Percentiles rank a stretch among this genome's conserved stretches.
Evolutionary conservation across 2,797 vertebrate genomes (phyloP).

Genomic region (Catharus ustulatus): DNA sequence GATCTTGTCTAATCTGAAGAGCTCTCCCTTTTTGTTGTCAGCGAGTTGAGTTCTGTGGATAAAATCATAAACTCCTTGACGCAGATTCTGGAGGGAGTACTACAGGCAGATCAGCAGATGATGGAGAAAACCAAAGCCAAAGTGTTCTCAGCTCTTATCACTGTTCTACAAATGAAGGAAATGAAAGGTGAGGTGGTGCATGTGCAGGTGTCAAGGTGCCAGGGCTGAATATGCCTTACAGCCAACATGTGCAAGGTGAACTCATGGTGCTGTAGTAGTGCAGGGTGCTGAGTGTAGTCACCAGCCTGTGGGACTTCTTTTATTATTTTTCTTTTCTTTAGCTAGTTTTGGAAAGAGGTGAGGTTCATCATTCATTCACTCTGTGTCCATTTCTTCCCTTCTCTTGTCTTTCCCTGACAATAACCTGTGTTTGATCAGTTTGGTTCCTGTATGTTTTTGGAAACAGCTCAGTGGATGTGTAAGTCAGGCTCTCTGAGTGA

Average conservation of each 20-base stretch:
- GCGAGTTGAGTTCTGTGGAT: constrained; percentile 87
- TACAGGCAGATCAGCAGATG: constrained; percentile 90
- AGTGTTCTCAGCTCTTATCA: constrained; percentile 92
- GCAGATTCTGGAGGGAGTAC: constrained; percentile 90
- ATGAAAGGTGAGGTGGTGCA: constrained; percentile 82
- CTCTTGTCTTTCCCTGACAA: neutral
- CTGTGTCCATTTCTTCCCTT: neutral
- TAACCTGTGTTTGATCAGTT: neutral
- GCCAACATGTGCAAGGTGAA: neutral
- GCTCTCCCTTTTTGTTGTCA: constrained; percentile 66
- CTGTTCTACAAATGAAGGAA: constrained; percentile 91
- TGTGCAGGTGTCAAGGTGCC: neutral
- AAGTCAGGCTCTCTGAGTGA: neutral
- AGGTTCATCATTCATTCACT: neutral
- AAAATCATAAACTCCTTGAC: constrained; percentile 88
- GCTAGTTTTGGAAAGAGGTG: neutral
- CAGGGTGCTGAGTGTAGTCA: neutral
- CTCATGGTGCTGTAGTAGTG: neutral
- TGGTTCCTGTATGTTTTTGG: neutral
- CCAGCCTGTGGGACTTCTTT: neutral
- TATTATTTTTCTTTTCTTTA: neutral
- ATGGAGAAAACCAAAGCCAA: constrained; percentile 96
- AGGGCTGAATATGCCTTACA: neutral
- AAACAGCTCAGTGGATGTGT: neutral
- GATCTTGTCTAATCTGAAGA: constrained; percentile 56